These are phyloP conservation scores for Notodonta dromedarius DNA, from an alignment of 2,888 invertebrate genomes.

Conservation along the genomic window DNA sequence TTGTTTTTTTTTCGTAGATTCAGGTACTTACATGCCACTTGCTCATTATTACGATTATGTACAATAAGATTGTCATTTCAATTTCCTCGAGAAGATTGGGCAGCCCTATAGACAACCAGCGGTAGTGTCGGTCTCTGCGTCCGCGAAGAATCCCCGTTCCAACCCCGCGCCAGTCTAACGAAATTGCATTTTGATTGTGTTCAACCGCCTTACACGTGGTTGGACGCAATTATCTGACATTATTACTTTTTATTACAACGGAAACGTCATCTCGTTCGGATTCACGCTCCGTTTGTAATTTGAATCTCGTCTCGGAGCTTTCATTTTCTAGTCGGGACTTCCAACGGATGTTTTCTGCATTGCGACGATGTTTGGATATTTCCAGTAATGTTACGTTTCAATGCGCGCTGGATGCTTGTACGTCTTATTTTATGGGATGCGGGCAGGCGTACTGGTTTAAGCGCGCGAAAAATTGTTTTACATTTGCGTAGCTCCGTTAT, in stretches of 20 bases:
- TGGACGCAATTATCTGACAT: slow-evolving; percentile 66
- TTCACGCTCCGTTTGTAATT: slow-evolving; percentile 39
- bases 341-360: slow-evolving; percentile 30
- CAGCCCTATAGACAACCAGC: slow-evolving; percentile 34
- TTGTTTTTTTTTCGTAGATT: no score
- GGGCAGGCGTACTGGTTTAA: slow-evolving; percentile 6
- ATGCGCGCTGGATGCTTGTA: slow-evolving; percentile 25
- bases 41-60: neutral
- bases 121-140: slow-evolving; percentile 21
- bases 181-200: slow-evolving; percentile 75
- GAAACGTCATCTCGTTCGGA: slow-evolving; percentile 45
- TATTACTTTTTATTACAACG: slow-evolving; percentile 65
- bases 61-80: slow-evolving; percentile 39
- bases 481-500: neutral
- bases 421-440: slow-evolving; percentile 23
- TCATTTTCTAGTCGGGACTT: slow-evolving; percentile 38
- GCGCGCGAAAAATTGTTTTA: slow-evolving; percentile 9
- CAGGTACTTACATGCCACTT: no score
- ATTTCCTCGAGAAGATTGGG: slow-evolving; percentile 39
- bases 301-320: slow-evolving; percentile 40
- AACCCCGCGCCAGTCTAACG: slow-evolving; percentile 41
- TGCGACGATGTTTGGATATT: slow-evolving; percentile 32
- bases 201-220: slow-evolving; percentile 63
- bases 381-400: slow-evolving; percentile 31
- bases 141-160: slow-evolving; percentile 31